phyloP scores from a whole-genome alignment of 2,888 invertebrate species.

The Drosophila sordidapex region DNA sequence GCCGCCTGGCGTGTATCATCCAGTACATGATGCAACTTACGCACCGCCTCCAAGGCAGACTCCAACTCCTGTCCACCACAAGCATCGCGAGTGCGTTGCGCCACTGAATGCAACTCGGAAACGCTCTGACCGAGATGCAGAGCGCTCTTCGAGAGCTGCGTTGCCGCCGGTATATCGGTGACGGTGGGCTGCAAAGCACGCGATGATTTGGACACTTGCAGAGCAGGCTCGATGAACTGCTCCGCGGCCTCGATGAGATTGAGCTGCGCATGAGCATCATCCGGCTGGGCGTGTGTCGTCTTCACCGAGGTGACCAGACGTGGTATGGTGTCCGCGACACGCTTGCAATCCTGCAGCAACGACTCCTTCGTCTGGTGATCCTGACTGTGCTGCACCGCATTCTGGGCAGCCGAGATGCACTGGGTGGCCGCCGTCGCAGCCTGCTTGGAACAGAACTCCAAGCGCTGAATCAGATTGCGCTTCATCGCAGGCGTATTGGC shows the following conservation, averaged over 20 bases:
- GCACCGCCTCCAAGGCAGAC: constrained; percentile 93
- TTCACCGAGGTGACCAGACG: constrained; percentile 92
- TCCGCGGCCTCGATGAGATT: constrained; percentile 93
- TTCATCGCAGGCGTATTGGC: constrained; percentile 91
- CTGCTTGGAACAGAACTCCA: constrained; percentile 91
- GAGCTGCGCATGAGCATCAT: constrained; percentile 91
- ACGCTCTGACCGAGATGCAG: constrained; percentile 84
- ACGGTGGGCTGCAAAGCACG: constrained; percentile 94
- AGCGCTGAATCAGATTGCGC: constrained; percentile 89
- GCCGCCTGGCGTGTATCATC: constrained; percentile 92
- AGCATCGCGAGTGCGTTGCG: constrained; percentile 89
- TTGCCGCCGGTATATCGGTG: constrained; percentile 90
- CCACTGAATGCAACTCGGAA: constrained; percentile 86
- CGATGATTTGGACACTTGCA: constrained; percentile 90
- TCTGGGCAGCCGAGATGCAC: constrained; percentile 94
- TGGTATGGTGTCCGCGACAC: constrained; percentile 92
- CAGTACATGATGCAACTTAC: constrained; percentile 92
- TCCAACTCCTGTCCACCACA: constrained; percentile 94
- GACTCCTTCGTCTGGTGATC: constrained; percentile 88
- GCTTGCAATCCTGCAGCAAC: constrained; percentile 90
- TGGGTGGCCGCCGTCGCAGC: constrained; percentile 96
- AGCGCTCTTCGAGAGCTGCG: constrained; percentile 87
- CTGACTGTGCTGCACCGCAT: constrained; percentile 89
- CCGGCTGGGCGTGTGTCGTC: constrained; percentile 89
- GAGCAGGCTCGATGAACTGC: constrained; percentile 91